phyloP scores from a whole-genome alignment of 2,888 invertebrate genomes.

The Dicyrtoma fusca region DNA sequence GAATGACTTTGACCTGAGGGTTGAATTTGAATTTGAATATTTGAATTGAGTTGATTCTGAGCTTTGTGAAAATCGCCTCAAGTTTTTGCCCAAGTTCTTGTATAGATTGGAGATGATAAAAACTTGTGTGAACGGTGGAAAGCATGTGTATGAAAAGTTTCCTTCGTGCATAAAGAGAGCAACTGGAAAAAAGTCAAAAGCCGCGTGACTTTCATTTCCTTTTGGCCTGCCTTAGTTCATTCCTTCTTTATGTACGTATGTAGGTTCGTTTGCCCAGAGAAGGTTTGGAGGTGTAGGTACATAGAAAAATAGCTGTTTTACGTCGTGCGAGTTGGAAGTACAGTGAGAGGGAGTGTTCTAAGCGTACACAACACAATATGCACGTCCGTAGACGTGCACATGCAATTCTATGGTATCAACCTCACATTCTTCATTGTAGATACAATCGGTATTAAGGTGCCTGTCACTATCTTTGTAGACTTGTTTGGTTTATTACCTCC shows the following conservation, averaged over 20 bases:
- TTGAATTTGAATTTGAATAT: no score
- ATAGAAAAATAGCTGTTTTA: no score
- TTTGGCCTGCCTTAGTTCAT: not conserved
- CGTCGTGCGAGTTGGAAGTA: no score
- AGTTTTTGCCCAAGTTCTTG: conserved; percentile 31
- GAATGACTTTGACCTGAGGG: no score
- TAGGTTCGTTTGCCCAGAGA: no score
- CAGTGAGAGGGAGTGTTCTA: no score
- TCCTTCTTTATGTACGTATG: no score
- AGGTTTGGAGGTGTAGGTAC: no score
- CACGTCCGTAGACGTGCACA: not conserved
- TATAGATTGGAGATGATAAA: conserved; percentile 32
- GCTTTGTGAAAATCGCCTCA: conserved; percentile 24
- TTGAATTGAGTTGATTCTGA: not conserved
- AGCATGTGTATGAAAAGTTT: conserved; percentile 5
- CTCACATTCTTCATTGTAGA: conserved; percentile 32
- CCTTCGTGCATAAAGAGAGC: conserved; percentile 27
- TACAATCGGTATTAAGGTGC: conserved; percentile 24
- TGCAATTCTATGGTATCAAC: not conserved
- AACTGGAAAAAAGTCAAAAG: conserved; percentile 23
- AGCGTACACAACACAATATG: not conserved
- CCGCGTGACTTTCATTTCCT: conserved; percentile 38
- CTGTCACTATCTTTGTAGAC: conserved; percentile 33
- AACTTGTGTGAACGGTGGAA: conserved; percentile 20
- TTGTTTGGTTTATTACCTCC: conserved; percentile 36